Evolutionary conservation across 2,797 vertebrate genomes (phyloP), one percentile per base, ranked within the genome.

Genomic region (Centroberyx gerrardi): DNA sequence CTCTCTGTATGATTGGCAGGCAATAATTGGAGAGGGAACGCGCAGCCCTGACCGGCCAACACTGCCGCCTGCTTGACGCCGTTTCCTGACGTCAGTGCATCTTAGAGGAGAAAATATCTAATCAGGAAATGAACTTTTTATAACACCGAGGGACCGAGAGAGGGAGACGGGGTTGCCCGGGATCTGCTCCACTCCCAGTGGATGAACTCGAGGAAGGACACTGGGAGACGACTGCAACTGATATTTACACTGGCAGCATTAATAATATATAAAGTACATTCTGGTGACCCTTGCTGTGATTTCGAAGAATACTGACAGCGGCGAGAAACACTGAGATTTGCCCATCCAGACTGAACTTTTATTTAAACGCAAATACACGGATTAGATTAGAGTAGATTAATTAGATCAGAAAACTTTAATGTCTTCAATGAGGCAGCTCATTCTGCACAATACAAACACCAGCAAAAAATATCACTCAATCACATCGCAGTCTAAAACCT

Each of bases 21-120:
- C 82, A 85, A 85, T 93, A 90, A 93, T 90, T 90, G 86, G 76
- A 86, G 68, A 80, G 82, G 88, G 87, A 90, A 86, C 82, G 71
- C 81, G 81, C 80, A 78, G 73, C 83, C 82, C 76, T 42, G 70
- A 56, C 76, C 71, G 68, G 63, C 75, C 58, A 44, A 71, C 81
- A 17, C 78, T 71, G 90, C 91, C 90, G 92, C 86, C 91, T 91
- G 87, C 86, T 74, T 81, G 93, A 93, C 91, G 92, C 93, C 91
- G 84, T 74, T 71, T 79, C 69, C 78, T 91, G 90, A 92, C 93
- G 90, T 93, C 91, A 93, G 56, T 74, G 87, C 87, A 82, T 90
- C 72, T 68, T 36, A 60, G 74, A 44, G 55, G 55, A 65, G 69
- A 53, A 59, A 33, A 83, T 68, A 48, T 38, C 18, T 58, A 79